Conservation (phyloP, 2,113 vertebrate species). For the Picathartes gymnocephalus region DNA sequence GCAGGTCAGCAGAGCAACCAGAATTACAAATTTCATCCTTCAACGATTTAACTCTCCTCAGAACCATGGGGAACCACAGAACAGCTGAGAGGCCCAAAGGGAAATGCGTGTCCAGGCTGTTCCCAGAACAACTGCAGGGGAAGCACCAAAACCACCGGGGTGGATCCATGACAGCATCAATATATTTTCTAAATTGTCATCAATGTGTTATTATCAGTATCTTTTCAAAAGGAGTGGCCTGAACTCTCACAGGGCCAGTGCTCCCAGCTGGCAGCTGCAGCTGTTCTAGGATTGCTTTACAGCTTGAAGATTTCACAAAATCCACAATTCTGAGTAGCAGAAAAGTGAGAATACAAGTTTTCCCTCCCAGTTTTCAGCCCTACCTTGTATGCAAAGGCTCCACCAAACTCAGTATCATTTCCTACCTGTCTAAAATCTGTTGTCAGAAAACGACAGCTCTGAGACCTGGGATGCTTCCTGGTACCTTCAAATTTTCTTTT, state of each 20-base stretch:
- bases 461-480: neutral
- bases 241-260: accelerated
- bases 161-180: accelerated
- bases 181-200: accelerated
- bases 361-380: neutral
- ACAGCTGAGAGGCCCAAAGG: neutral
- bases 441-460: neutral
- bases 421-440: neutral
- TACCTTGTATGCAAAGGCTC: neutral
- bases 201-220: accelerated
- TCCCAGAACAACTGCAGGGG: neutral
- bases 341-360: neutral
- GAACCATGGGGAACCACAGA: neutral
- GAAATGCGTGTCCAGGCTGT: neutral
- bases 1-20: neutral
- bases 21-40: accelerated
- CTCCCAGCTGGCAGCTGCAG: accelerated
- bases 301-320: neutral
- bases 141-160: neutral
- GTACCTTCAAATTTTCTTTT: neutral
- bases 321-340: neutral
- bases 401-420: neutral
- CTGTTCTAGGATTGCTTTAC: neutral
- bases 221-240: accelerated
- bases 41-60: neutral